These are phyloP conservation scores for Drosophila leontia DNA, from an alignment of 1,140 invertebrate species.

Conservation along the genomic window DNA sequence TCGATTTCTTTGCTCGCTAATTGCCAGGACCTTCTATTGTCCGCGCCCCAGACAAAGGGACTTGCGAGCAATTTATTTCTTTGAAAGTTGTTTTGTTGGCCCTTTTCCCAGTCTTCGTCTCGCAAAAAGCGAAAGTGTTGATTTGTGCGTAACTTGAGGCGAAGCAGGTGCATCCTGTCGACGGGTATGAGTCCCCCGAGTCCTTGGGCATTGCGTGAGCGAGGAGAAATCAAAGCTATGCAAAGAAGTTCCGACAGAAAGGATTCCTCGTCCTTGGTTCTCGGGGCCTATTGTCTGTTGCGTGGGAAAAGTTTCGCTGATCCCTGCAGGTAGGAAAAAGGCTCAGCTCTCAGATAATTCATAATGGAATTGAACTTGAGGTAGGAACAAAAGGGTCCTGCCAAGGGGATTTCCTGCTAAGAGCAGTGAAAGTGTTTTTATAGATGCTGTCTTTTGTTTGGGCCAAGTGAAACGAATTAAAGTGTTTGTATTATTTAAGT, in stretches of 20 bases:
- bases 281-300: slow-evolving; percentile 16
- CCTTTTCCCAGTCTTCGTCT: slow-evolving; percentile 3
- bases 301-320: slow-evolving; percentile 43
- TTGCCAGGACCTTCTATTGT: slow-evolving; percentile 42
- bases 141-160: slow-evolving; percentile 66
- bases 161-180: slow-evolving; percentile 73
- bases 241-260: slow-evolving; percentile 15
- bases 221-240: slow-evolving; percentile 27
- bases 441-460: not conserved
- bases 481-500: not conserved
- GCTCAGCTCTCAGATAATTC: slow-evolving; percentile 17
- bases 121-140: slow-evolving; percentile 72
- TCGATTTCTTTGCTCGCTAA: slow-evolving; percentile 53
- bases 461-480: not conserved
- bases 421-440: slow-evolving; percentile 18
- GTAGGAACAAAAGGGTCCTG: slow-evolving; percentile 20
- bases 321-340: slow-evolving; percentile 24
- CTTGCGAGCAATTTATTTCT: slow-evolving; percentile 24
- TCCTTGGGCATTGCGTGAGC: slow-evolving; percentile 33
- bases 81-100: slow-evolving; percentile 20
- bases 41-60: slow-evolving; percentile 23
- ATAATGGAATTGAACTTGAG: slow-evolving; percentile 38
- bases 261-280: slow-evolving; percentile 35
- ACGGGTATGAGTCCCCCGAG: slow-evolving; percentile 17
- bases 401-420: slow-evolving; percentile 8